A percentile compares a stretch with the other conserved stretches of the same genome.
Evolutionary conservation across 2,113 vertebrate genomes (phyloP).

Genomic region (Lethenteron camtschaticum): DNA sequence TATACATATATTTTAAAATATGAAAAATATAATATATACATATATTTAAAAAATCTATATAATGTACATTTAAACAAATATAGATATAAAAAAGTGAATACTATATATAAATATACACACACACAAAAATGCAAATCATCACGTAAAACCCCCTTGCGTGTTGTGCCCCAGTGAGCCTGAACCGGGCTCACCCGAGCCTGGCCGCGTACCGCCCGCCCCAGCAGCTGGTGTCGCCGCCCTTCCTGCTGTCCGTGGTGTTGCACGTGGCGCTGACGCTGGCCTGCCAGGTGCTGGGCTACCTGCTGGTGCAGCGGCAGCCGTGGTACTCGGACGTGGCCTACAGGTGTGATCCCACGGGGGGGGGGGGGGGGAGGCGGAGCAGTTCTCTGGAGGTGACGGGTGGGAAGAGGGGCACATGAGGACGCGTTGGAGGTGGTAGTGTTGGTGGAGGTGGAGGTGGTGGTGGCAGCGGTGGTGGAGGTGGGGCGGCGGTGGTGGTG

Average conservation of each 20-base stretch:
- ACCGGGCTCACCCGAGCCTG: slow-evolving; percentile 28
- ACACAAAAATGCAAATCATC: not conserved
- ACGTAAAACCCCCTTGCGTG: not conserved
- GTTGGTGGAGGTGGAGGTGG: not conserved
- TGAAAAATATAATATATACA: not conserved
- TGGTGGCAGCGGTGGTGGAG: not conserved
- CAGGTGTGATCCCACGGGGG: slow-evolving; percentile 14
- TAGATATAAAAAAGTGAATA: not conserved
- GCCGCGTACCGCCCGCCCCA: slow-evolving; percentile 29
- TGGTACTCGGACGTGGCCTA: slow-evolving; percentile 24
- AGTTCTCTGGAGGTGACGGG: not conserved
- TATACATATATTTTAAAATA: not conserved
- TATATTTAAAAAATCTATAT: not conserved
- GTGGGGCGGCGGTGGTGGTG: not conserved
- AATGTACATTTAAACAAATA: slow-evolving; percentile 6
- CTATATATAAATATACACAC: not conserved
- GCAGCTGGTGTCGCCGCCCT: slow-evolving; percentile 27
- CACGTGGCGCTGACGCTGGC: slow-evolving; percentile 31
- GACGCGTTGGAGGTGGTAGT: not conserved
- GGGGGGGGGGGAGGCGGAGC: too few species aligned
- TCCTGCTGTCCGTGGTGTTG: slow-evolving; percentile 32
- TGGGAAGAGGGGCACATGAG: not conserved
- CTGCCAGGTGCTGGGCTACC: slow-evolving; percentile 27
- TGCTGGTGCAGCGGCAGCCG: slow-evolving; percentile 29
- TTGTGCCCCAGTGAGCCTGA: slow-evolving; percentile 32